Evolutionary conservation across 2,113 vertebrate species (phyloP), one percentile per base, ranked within the genome.

Genomic region (Eulacestoma nigropectus): DNA sequence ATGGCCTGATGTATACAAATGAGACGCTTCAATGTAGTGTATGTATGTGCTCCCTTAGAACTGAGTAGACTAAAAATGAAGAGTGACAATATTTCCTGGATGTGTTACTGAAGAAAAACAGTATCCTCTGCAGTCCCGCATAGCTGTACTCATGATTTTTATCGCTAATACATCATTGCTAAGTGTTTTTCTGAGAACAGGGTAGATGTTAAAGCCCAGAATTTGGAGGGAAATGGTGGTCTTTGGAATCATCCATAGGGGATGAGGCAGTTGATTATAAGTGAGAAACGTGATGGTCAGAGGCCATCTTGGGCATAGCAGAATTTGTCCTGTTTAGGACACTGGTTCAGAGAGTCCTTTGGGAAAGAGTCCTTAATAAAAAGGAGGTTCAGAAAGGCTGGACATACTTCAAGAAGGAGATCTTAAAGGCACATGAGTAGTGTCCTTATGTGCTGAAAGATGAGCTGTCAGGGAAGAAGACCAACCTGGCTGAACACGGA

Each of bases 1-100:
- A 68, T 84, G 77, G 37, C 63, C 82, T 91, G 70, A 62, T 92
- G 84, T 96, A 92, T 91, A 90, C 88, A 94, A 95, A 96, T 92
- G 81, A 97, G 73, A 39, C 78, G 44, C 35, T 91, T 91, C 50
- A 69, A 12, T 52, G 33, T 21, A 70, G 23, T 64, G 6, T n/a
- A 27, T 7, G 3, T 46, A 25, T 53, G 37, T 75, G 56, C 27
- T 92, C 26, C 46, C 56, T 46, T 62, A 35, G 33, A 92, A 64
- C 19, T 42, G 56, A 89, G 37, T 10, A 81, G 65, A 39, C 63
- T 70, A 44, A 85, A 95, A 90, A 90, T 68, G n/a, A 76, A 49
- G 56, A 65, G 41, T 78, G 53, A 44, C 33, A 63, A 2, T 67
- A 87, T 70, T 75, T 87, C 32, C 59, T 57, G 22, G 59, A 49